A percentile compares a stretch with the other conserved stretches of the same genome.
phyloP scores from a whole-genome alignment of 1,140 invertebrate genomes.

The Penaeus chinensis region DNA sequence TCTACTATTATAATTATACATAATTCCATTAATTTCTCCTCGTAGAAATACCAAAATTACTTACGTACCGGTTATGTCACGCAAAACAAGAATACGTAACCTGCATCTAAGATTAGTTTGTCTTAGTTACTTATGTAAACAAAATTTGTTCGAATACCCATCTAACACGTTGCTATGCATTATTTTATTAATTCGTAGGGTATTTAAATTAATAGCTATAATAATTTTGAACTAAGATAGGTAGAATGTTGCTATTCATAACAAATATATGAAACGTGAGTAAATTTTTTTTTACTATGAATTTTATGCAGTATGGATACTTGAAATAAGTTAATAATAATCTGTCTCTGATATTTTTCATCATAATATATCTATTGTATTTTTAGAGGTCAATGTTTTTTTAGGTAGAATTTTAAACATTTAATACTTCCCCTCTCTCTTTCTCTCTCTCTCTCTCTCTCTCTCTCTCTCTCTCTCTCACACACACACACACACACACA shows the following conservation, averaged over 20 bases:
- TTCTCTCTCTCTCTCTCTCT: slow-evolving; percentile 36
- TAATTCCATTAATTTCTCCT: too few relatives aligned
- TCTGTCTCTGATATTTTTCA: too few relatives aligned
- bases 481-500: background rate
- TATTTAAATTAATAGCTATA: too few relatives aligned
- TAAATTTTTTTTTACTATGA: too few relatives aligned
- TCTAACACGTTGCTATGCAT: slow-evolving; percentile 11
- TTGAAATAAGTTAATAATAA: too few relatives aligned
- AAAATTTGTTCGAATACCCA: background rate
- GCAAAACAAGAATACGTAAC: background rate
- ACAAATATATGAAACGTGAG: background rate
- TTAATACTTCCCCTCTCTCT: slow-evolving; percentile 19
- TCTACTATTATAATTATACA: too few relatives aligned
- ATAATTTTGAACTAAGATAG: background rate
- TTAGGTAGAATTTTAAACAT: background rate
- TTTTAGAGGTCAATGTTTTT: background rate
- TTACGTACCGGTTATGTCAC: background rate
- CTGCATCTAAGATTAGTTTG: background rate
- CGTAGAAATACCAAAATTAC: too few relatives aligned
- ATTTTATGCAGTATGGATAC: too few relatives aligned
- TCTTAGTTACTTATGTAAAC: background rate
- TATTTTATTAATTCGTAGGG: background rate
- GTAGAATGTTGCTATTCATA: background rate
- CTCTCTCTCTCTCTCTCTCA: slow-evolving; percentile 22
- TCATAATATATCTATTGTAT: background rate